Evolutionary conservation across 1,140 invertebrate species (phyloP), one percentile per base, ranked within the genome.

Genomic region (Himalopsyche phryganea): DNA sequence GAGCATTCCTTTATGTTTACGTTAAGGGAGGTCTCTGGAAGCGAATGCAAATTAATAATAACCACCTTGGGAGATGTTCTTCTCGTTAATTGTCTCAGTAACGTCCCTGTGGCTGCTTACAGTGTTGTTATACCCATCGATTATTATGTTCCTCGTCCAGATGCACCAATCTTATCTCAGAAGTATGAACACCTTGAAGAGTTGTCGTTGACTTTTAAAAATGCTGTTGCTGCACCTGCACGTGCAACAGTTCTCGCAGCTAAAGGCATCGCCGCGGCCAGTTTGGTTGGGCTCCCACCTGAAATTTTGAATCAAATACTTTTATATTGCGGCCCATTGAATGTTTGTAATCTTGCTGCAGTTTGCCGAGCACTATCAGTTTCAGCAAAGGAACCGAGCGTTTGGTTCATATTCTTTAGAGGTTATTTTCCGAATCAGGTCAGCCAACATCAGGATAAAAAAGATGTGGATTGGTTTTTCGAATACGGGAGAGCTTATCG

Each of bases 251-350:
- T 44, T 35, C 46, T 62, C n/a, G 6, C 49, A 7, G 40, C 14
- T 19, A 32, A 32, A 7, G 55, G 60, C 0, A 41, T 58, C 7
- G 18, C 54, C 9, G 57, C 32, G 33, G 54, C 54, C 7, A 62
- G 60, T 32, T 38, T 62, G 36, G 36, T 50, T 10, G 60, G 60
- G 11, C 40, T 62, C 14, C 60, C 60, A 3, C 36, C 23, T 10
- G 60, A 62, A 40, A 18, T 62, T 19, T 20, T 58, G 14, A n/a
- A 19, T n/a, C 41, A 17, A 17, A 45, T 57, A 0, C 13, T 57
- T n/a, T 5, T 10, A 5, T 20, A 18, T 3, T n/a, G 36, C 19
- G 23, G 23, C 10, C 38, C 36, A 20, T 5, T 2, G 7, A 38
- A n/a, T 6, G 15, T 50, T 14, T n/a, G 23, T 10, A 35, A 38